Evolutionary conservation across 2,797 vertebrate species (phyloP), one percentile per base, ranked within the genome.

Genomic region (Neopelma chrysocephalum): DNA sequence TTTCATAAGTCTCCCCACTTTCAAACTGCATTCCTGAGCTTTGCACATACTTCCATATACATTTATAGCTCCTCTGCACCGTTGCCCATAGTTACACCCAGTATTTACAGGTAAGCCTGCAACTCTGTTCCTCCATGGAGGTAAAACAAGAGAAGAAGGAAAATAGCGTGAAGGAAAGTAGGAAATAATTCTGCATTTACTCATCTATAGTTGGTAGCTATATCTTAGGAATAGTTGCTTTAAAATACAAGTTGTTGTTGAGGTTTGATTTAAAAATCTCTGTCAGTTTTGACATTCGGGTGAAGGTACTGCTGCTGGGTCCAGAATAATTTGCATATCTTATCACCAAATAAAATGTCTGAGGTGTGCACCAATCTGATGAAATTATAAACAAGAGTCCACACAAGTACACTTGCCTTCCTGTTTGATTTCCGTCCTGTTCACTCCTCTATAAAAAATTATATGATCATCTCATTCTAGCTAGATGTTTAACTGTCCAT

Each of bases 311-410:
- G 84, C 80, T 89, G 64, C 89, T 96, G 85, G 94, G 93, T 97
- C 96, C 97, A 96, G 92, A 97, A 94, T 57, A 96, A 97, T 97
- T 94, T 97, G 95, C 96, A 96, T 97, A 97, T 96, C 95, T 96
- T 96, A 96, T 94, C 95, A 94, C 85, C 96, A 97, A 96, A 96
- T 26, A 80, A 95, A 97, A 97, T 92, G 87, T 96, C 94, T 96
- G 94, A 97, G 95, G 95, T 97, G 73, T 94, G 90, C 92, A 97
- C 87, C 91, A 95, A 92, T 89, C 93, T 97, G 97, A 97, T 96
- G 93, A 97, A 97, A 97, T 96, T 97, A 96, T 94, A 98, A 97
- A 97, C 95, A 96, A 95, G 94, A 94, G 93, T 96, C 93, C 95
- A 96, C 58, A 95, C 73, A 96, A 96, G 94, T 86, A 96, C 72